Evolutionary conservation across 2,113 vertebrate species (phyloP), one percentile per base, ranked within the genome.

Genomic region (Bubo blakistoni): DNA sequence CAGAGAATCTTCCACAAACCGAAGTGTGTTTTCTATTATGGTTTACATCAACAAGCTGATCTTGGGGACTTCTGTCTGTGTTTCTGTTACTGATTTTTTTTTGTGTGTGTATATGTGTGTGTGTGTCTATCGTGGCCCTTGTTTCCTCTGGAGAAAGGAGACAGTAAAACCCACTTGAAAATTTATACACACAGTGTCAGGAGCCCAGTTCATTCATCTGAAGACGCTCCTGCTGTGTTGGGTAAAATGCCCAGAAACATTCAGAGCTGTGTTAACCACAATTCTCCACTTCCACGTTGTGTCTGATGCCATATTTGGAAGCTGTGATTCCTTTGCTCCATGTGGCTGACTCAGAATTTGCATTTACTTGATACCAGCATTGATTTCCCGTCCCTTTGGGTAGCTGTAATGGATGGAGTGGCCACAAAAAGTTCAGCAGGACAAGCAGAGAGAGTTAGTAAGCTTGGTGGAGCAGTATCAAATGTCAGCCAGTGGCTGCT

Each of bases 241-340:
- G 96, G 96, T 96, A 91, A 93, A 97, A 96, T 96, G 95, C 90
- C 95, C 91, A 93, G 95, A 95, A 94, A 93, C 89, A 92, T 86
- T 95, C 94, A 76, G 84, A 94, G 73, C 78, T 92, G 74, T 63
- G 76, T 97, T 91, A 96, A 92, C 92, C 92, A 86, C 96, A 96
- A 59, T 91, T 85, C 90, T 95, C 77, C 0, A 0, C 90, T 94
- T 92, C 86, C 88, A 92, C 2, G 24, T 95, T 96, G 81, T 86
- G 91, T 95, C 93, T 95, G 78, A 63, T 94, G 74, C 86, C 86
- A 67, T 92, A 88, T 97, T 95, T 95, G 94, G 96, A 91, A 95
- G 59, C 69, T 79, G 44, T 54, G 80, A 97, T 88, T 95, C 88
- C 83, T 88, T 79, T 92, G 67, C 84, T 67, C 55, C 36, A 34